Evolutionary conservation across 2,797 vertebrate genomes (phyloP).

Genomic region (Acipenser ruthenus): DNA sequence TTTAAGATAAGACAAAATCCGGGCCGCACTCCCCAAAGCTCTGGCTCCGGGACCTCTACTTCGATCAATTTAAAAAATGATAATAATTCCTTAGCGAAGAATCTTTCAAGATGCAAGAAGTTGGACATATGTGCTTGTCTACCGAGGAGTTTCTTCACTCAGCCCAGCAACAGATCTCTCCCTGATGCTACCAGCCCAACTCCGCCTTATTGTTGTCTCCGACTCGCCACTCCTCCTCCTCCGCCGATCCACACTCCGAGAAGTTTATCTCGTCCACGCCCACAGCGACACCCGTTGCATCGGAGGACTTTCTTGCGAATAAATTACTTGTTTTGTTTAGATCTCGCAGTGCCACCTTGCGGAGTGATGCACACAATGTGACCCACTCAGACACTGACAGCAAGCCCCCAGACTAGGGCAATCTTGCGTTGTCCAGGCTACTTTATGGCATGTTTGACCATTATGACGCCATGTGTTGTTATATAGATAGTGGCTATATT

Average conservation of each 20-base stretch:
- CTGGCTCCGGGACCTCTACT: neutral
- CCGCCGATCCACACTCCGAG: slow-evolving; percentile 11
- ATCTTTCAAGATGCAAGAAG: neutral
- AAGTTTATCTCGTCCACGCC: slow-evolving; percentile 12
- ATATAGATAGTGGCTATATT: too few relatives aligned
- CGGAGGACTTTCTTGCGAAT: slow-evolving; percentile 16
- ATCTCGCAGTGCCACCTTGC: too few relatives aligned
- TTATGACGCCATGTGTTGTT: too few relatives aligned
- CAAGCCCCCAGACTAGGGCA: too few relatives aligned
- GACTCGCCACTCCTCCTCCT: slow-evolving; percentile 12
- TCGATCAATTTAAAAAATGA: slow-evolving; percentile 3
- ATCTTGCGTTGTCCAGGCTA: too few relatives aligned
- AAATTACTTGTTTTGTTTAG: too few relatives aligned
- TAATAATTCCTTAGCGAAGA: too few relatives aligned
- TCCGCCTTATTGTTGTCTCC: slow-evolving; percentile 28
- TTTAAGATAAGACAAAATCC: slow-evolving; percentile 13
- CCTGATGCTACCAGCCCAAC: slow-evolving; percentile 14
- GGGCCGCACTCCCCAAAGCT: slow-evolving; percentile 4
- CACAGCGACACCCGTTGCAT: slow-evolving; percentile 25
- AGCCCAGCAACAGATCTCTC: slow-evolving; percentile 9
- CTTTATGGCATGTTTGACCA: too few relatives aligned
- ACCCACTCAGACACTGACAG: too few relatives aligned
- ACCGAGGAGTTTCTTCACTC: slow-evolving; percentile 18
- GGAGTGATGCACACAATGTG: too few relatives aligned
- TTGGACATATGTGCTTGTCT: neutral